A percentile compares a stretch with the other conserved stretches of the same genome.
Evolutionary conservation across 30 jellyfish, hydroid and myxozoan species (phyloP).

Genomic region (Haliclystus octoradiatus): DNA sequence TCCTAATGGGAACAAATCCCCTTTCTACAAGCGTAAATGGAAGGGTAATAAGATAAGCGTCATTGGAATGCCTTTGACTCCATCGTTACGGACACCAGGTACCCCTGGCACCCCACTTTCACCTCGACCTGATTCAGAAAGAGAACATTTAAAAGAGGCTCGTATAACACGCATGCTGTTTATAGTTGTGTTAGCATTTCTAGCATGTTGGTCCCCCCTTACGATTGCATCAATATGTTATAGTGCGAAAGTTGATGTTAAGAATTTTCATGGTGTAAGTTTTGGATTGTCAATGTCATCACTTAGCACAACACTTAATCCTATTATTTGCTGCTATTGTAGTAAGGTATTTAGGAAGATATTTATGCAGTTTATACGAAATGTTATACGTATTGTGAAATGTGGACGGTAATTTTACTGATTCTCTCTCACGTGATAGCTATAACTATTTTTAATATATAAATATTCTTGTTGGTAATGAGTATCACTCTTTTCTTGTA

Average conservation of each 20-base stretch:
- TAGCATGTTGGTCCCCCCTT: slow-evolving; percentile 91
- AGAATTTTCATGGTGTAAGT: slow-evolving; percentile 37
- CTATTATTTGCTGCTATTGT: slow-evolving; percentile 79
- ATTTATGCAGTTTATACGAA: slow-evolving; percentile 12
- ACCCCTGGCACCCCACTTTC: neutral
- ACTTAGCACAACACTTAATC: slow-evolving; percentile 68
- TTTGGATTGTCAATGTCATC: slow-evolving; percentile 66
- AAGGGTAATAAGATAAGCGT: too few species aligned
- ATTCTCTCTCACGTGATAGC: too few species aligned
- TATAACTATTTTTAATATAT: too few species aligned
- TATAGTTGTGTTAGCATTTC: slow-evolving; percentile 62
- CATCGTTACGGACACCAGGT: neutral
- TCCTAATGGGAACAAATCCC: neutral
- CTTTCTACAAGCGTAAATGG: neutral
- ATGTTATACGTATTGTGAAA: too few species aligned
- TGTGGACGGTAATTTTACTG: too few species aligned
- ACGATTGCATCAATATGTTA: slow-evolving; percentile 48
- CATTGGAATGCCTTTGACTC: too few species aligned
- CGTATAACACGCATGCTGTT: slow-evolving; percentile 74
- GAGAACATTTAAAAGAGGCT: slow-evolving; percentile 42
- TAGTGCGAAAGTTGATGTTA: slow-evolving; percentile 34
- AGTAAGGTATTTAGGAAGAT: slow-evolving; percentile 48
- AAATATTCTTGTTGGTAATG: too few species aligned
- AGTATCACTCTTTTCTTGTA: too few species aligned
- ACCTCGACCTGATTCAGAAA: neutral